phyloP scores from a whole-genome alignment of 2,888 invertebrate species.

The Epinotia ramella region DNA sequence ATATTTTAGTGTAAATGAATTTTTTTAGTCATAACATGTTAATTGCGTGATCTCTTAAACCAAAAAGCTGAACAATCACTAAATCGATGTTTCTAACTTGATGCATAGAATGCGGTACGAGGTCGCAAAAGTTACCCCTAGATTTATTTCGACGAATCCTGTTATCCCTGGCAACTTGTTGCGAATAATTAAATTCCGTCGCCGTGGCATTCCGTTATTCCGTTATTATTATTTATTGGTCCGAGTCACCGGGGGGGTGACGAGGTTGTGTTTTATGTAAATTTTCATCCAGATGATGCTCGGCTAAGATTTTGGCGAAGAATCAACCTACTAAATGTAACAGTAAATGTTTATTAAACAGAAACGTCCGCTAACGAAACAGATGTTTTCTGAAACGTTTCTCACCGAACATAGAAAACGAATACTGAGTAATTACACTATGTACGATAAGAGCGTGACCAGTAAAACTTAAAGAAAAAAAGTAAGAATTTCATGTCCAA shows the following conservation, averaged over 20 bases:
- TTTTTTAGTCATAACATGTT: no score
- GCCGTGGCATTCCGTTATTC: conserved; percentile 63
- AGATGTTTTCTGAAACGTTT: no score
- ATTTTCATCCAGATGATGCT: conserved; percentile 53
- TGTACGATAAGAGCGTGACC: no score
- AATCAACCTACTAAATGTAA: not conserved
- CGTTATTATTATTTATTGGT: conserved; percentile 63
- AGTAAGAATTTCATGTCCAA: no score
- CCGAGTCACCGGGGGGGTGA: conserved; percentile 53
- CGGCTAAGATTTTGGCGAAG: conserved; percentile 15
- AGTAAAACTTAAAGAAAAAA: no score
- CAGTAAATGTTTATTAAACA: no score
- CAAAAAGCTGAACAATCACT: not conserved
- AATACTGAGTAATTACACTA: no score
- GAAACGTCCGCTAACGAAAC: no score
- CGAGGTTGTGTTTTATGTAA: conserved; percentile 58
- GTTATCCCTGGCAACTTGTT: conserved; percentile 57
- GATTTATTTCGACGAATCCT: conserved; percentile 60
- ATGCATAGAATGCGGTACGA: conserved; percentile 45
- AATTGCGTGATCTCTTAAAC: no score
- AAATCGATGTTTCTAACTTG: not conserved
- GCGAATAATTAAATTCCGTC: conserved; percentile 72
- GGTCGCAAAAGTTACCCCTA: not conserved
- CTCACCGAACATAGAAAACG: no score
- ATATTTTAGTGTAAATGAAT: not conserved